Evolutionary conservation across 64 coral and sea anemone species (phyloP).

Genomic region (Cladopsammia gracilis): DNA sequence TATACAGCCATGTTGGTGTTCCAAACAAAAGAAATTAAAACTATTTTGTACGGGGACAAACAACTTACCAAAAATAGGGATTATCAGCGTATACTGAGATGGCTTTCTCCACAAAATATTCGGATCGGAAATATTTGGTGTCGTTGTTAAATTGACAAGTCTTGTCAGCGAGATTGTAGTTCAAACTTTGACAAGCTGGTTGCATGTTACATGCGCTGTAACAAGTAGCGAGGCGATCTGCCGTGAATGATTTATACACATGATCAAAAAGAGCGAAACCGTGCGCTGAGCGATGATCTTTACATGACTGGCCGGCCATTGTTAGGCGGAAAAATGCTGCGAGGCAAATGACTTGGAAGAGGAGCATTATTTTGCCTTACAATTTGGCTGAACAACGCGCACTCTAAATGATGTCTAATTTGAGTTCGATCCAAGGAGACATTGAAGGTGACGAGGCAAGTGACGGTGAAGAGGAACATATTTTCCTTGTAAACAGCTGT

Average conservation of each 20-base stretch:
- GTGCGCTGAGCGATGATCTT: not conserved
- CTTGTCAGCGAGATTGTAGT: not conserved
- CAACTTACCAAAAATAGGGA: not conserved
- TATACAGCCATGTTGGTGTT: too few relatives aligned
- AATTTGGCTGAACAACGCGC: too few relatives aligned
- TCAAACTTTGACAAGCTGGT: not conserved
- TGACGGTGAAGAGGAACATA: too few relatives aligned
- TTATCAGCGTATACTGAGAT: not conserved
- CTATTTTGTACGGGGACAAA: too few relatives aligned
- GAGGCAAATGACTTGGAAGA: not conserved
- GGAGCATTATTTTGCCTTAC: too few relatives aligned
- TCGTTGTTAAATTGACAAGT: slow-evolving; percentile 14
- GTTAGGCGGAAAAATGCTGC: too few relatives aligned
- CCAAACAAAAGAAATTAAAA: too few relatives aligned
- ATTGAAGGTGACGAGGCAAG: too few relatives aligned
- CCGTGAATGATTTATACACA: not conserved
- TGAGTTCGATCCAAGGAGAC: too few relatives aligned
- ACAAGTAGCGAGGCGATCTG: not conserved
- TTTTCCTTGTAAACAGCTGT: too few relatives aligned
- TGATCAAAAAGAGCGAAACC: not conserved
- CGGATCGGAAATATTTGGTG: not conserved
- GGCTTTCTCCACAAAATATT: not conserved
- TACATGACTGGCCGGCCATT: not conserved
- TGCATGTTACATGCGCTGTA: not conserved
- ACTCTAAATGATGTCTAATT: too few relatives aligned